Base-by-base conservation (phyloP, 2,113 vertebrate genomes). In the Malurus alboscapulatus region DNA sequence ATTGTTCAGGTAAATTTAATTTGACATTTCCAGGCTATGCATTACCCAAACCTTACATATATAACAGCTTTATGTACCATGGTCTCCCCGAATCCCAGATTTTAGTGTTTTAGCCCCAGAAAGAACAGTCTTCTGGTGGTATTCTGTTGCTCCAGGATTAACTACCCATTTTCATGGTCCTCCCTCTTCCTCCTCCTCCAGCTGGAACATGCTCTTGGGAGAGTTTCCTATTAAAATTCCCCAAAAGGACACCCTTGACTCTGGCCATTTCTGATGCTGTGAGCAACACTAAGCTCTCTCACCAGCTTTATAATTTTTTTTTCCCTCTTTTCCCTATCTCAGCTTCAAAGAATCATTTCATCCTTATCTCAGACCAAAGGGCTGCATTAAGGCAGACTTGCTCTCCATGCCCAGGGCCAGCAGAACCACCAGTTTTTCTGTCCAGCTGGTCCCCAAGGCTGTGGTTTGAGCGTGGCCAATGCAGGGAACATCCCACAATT, bases 1-100 rank as follows among this genome's bases (percentile, higher is more conserved):
- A 67, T 50, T 34, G 29, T 58, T 77, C 76, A 51, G 74, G 78
- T 91, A 75, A 79, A 91, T 82, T 48, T 30, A 62, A 47, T 78
- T 81, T 71, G 61, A n/a, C 32, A 34, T 93, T 93, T 89, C 34
- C 57, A 79, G 71, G 34, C 14, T 80, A 10, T 32, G 26, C 38
- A 26, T 82, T 54, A 34, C 71, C 61, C 53, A 54, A 79, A 62
- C 54, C 24, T 72, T 30, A 5, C 1, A 0, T 30, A 7, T 11
- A 14, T 72, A 71, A 26, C 50, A 32, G 30, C 19, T 82, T 53
- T 48, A 16, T 42, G 38, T 45, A 79, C 61, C 17, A 2, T 38
- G 42, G 19, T 57, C 19, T n/a, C 58, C 13, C 62, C 25, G 75
- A 48, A 65, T 79, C 42, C 42, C 59, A 57, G 27, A 50, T 63